phyloP scores from a whole-genome alignment of 2,888 invertebrate genomes.

The Hypolimnas misippus region DNA sequence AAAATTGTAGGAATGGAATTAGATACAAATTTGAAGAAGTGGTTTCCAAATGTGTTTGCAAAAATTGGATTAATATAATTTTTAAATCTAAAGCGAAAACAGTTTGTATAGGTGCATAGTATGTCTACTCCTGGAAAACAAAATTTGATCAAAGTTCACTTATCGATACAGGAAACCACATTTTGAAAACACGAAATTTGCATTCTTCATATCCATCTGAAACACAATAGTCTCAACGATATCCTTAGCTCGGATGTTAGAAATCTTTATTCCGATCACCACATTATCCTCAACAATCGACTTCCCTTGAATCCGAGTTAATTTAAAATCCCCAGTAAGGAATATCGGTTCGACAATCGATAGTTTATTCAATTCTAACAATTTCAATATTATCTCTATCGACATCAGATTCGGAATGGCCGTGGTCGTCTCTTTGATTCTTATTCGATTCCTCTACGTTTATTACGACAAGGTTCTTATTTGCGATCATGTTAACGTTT shows the following conservation, averaged over 20 bases:
- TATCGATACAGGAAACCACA: background rate
- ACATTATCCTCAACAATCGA: constrained; percentile 42
- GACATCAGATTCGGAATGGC: constrained; percentile 63
- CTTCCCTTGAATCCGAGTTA: constrained; percentile 38
- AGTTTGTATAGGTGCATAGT: too few species aligned
- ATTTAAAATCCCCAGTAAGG: constrained; percentile 61
- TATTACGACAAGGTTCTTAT: constrained; percentile 63
- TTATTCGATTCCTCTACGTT: constrained; percentile 55
- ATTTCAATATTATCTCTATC: constrained; percentile 68
- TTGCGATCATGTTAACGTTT: constrained; percentile 54
- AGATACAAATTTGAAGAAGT: too few species aligned
- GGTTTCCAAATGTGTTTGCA: too few species aligned
- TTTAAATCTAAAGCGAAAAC: too few species aligned
- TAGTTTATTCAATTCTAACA: constrained; percentile 64
- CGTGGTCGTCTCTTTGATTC: constrained; percentile 65
- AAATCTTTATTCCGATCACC: constrained; percentile 26
- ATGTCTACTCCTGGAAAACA: too few species aligned
- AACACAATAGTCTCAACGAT: background rate
- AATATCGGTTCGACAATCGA: constrained; percentile 55
- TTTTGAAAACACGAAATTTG: background rate
- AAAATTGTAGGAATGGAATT: too few species aligned
- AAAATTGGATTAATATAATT: too few species aligned
- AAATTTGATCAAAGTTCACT: background rate
- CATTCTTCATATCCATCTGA: background rate
- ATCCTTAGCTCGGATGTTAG: constrained; percentile 12